phyloP scores from a whole-genome alignment of 2,888 invertebrate genomes.

The Corythucha ciliata region DNA sequence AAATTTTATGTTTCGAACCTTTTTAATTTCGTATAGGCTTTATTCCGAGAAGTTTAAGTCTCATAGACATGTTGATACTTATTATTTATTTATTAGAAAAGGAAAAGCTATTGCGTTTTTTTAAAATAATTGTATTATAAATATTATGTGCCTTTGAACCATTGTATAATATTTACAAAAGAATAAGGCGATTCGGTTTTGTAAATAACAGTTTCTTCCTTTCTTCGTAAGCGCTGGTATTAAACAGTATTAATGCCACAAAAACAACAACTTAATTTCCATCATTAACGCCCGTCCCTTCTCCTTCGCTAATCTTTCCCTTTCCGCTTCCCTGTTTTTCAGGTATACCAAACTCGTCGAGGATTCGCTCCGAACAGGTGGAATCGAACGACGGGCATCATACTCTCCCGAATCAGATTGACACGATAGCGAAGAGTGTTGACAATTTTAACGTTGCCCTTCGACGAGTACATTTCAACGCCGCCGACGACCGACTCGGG shows the following conservation, averaged over 20 bases:
- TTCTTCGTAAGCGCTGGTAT: slow-evolving; percentile 27
- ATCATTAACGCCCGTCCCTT: not conserved
- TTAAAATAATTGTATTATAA: too few relatives aligned
- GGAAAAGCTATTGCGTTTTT: too few relatives aligned
- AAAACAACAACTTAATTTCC: not conserved
- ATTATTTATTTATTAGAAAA: too few relatives aligned
- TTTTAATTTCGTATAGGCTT: too few relatives aligned
- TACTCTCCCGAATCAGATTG: slow-evolving; percentile 5
- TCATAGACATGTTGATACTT: too few relatives aligned
- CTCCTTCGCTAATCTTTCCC: not conserved
- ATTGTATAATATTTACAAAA: too few relatives aligned
- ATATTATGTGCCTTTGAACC: too few relatives aligned
- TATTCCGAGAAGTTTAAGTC: too few relatives aligned
- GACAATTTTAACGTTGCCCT: slow-evolving; percentile 18
- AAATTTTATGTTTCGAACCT: too few relatives aligned
- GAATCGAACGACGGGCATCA: slow-evolving; percentile 15
- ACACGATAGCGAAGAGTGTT: slow-evolving; percentile 23
- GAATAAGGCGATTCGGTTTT: too few relatives aligned
- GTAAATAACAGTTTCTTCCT: too few relatives aligned
- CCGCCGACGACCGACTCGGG: slow-evolving; percentile 19
- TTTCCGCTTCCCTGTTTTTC: not conserved
- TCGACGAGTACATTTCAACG: slow-evolving; percentile 18
- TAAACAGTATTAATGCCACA: slow-evolving; percentile 29
- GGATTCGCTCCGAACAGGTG: slow-evolving; percentile 21
- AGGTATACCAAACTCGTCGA: slow-evolving; percentile 15